These are phyloP conservation scores for Phorcus lineatus DNA, from an alignment of 2,888 invertebrate genomes.

Conservation along the genomic window DNA sequence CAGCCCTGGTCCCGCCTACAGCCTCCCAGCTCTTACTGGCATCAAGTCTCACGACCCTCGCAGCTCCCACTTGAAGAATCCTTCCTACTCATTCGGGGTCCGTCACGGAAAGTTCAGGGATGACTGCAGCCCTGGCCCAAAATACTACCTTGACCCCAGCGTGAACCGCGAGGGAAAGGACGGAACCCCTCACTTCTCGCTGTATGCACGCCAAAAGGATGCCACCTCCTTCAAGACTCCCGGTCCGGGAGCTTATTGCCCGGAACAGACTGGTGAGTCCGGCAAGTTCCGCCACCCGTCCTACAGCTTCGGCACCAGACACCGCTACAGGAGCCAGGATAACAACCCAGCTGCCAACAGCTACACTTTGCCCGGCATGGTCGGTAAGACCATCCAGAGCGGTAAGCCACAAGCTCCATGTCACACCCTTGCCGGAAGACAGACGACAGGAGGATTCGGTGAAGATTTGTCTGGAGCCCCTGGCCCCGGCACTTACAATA, in stretches of 20 bases:
- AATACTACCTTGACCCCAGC: slow-evolving; percentile 61
- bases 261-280: slow-evolving; percentile 64
- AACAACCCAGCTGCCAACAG: slow-evolving; percentile 73
- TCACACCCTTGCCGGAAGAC: slow-evolving; percentile 90
- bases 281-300: slow-evolving; percentile 61
- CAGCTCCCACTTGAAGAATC: slow-evolving; percentile 65
- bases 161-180: slow-evolving; percentile 67
- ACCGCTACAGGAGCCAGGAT: slow-evolving; percentile 65
- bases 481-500: slow-evolving; percentile 88
- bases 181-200: slow-evolving; percentile 72
- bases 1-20: slow-evolving; percentile 73
- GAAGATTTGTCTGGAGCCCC: slow-evolving; percentile 71
- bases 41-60: slow-evolving; percentile 69
- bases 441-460: slow-evolving; percentile 78
- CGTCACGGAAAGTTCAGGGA: slow-evolving; percentile 67
- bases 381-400: slow-evolving; percentile 72
- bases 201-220: slow-evolving; percentile 64
- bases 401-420: slow-evolving; percentile 81
- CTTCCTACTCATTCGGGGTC: slow-evolving; percentile 70
- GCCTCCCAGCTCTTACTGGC: slow-evolving; percentile 70
- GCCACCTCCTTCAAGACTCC: slow-evolving; percentile 61
- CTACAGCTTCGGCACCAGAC: slow-evolving; percentile 71
- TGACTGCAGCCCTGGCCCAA: slow-evolving; percentile 72
- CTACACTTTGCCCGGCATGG: slow-evolving; percentile 70
- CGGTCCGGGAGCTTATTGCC: slow-evolving; percentile 74